phyloP scores from a whole-genome alignment of 2,113 vertebrate species.

The Syngnathus floridae region DNA sequence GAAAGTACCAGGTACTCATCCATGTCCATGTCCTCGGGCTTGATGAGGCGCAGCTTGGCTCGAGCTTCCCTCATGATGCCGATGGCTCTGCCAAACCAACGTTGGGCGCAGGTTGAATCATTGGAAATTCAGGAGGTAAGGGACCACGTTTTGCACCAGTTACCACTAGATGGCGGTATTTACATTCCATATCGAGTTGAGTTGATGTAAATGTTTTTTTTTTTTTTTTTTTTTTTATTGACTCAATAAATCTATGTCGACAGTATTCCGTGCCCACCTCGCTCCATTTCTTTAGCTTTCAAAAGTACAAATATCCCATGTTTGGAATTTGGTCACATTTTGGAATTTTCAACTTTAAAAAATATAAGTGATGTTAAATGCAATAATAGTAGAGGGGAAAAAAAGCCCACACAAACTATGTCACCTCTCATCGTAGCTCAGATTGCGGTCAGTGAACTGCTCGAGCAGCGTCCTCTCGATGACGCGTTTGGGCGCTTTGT shows the following conservation, averaged over 20 bases:
- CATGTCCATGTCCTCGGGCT: constrained; percentile 92
- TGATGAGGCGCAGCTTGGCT: constrained; percentile 85
- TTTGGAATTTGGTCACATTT: no score
- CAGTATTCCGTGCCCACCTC: no score
- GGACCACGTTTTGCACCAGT: neutral
- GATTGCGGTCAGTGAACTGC: constrained; percentile 91
- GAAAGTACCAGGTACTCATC: constrained; percentile 84
- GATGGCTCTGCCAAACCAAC: constrained; percentile 74
- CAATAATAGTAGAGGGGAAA: no score
- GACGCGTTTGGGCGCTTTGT: constrained; percentile 82
- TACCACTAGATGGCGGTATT: constrained; percentile 41
- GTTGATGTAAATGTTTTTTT: neutral
- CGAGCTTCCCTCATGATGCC: constrained; percentile 94
- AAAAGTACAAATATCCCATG: no score
- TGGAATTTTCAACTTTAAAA: no score
- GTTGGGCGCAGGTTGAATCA: neutral
- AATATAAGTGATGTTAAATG: no score
- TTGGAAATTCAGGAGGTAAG: neutral
- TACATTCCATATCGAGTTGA: neutral
- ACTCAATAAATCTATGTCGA: no score
- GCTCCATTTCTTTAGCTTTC: no score
- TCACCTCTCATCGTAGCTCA: constrained; percentile 93
- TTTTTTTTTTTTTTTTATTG: neutral
- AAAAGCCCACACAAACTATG: neutral
- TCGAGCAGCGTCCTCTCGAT: constrained; percentile 91